These are phyloP conservation scores for Solenopsis invicta DNA, from an alignment of 1,140 invertebrate genomes.

Conservation along the genomic window DNA sequence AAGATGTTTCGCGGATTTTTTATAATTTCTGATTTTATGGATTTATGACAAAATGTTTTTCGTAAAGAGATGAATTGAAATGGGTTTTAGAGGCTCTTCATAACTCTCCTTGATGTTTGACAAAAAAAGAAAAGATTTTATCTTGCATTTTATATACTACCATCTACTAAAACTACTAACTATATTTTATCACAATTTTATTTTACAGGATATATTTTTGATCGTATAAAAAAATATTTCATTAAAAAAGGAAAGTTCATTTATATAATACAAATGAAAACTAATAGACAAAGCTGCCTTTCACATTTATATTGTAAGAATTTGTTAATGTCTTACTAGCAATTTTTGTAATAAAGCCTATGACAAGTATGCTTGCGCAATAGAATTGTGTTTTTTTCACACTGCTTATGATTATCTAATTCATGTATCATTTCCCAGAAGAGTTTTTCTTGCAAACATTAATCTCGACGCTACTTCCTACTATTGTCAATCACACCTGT, in stretches of 20 bases:
- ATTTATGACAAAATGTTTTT: not conserved
- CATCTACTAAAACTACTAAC: not conserved
- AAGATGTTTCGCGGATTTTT: not conserved
- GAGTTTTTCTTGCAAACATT: not conserved
- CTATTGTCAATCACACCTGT: slow-evolving; percentile 24
- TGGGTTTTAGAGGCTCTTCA: not conserved
- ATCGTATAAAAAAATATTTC: not conserved
- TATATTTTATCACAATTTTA: not conserved
- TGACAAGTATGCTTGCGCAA: not conserved
- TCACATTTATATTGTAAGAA: not conserved
- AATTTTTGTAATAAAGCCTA: not conserved
- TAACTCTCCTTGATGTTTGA: not conserved
- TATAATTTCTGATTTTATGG: not conserved
- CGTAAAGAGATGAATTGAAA: not conserved
- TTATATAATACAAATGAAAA: not conserved
- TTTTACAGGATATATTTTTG: not conserved
- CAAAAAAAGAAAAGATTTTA: not conserved
- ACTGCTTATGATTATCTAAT: not conserved
- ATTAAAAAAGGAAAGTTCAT: not conserved
- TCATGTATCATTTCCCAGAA: not conserved
- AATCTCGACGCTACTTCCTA: not conserved
- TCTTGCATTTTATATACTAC: not conserved
- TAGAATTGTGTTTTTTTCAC: not conserved
- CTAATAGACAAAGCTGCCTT: not conserved
- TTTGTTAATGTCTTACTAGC: not conserved